Conservation (phyloP, 2,113 vertebrate genomes). For the Chlorodrepanis virens region DNA sequence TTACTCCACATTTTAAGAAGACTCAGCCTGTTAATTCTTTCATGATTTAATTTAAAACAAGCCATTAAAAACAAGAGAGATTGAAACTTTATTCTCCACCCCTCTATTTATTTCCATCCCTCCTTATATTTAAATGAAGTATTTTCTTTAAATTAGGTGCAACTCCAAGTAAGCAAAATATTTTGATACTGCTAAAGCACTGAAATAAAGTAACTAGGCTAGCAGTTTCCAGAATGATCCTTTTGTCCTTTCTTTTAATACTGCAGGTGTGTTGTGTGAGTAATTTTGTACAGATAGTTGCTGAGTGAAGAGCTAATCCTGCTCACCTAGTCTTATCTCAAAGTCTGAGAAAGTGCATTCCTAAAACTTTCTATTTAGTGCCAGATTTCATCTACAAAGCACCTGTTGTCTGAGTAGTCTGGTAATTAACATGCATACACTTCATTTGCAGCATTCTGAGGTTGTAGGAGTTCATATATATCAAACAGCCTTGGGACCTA, state of each 20-base stretch:
- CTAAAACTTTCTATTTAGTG: neutral
- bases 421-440: neutral
- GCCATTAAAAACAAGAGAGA: neutral
- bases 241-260: neutral
- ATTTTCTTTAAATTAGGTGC: neutral
- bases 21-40: neutral
- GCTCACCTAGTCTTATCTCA: neutral
- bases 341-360: neutral
- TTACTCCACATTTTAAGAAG: neutral
- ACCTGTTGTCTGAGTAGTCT: neutral
- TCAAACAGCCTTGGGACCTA: neutral
- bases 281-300: neutral
- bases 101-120: neutral
- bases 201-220: neutral
- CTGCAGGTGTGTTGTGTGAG: neutral
- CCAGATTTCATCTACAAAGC: neutral
- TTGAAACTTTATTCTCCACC: neutral
- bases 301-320: neutral
- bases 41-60: neutral
- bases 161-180: neutral
- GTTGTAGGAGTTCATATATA: neutral
- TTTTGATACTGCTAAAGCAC: neutral
- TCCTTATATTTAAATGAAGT: neutral
- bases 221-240: slow-evolving; percentile 1
- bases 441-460: neutral